Conservation (phyloP, 2,113 vertebrate species). For the Ictalurus furcatus region DNA sequence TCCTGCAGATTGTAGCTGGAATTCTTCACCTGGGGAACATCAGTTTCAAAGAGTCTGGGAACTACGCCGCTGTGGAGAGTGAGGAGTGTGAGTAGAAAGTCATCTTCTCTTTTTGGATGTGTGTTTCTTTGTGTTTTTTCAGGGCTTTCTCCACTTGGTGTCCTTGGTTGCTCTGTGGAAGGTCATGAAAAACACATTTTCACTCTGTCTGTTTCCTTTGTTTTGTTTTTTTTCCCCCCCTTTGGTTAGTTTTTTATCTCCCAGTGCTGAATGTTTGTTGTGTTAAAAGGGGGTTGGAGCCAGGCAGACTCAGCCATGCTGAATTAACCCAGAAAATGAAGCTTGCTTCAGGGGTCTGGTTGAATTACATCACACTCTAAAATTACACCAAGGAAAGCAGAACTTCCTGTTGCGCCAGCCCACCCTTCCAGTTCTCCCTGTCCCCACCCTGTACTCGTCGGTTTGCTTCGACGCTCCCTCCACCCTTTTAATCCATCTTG, state of each 20-base stretch:
- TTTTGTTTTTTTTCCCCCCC: not conserved
- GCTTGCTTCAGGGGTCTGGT: constrained; percentile 54
- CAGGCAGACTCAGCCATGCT: constrained; percentile 55
- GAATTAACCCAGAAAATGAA: constrained; percentile 62
- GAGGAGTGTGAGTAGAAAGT: constrained; percentile 88
- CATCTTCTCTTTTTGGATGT: not conserved
- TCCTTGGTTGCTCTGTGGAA: constrained; percentile 48
- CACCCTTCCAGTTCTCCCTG: constrained; percentile 28
- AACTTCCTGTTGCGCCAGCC: constrained; percentile 48
- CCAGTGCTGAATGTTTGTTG: constrained; percentile 51
- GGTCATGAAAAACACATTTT: not conserved
- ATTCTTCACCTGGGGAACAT: constrained; percentile 95
- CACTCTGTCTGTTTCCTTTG: not conserved
- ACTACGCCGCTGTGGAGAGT: constrained; percentile 94
- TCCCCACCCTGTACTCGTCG: constrained; percentile 7
- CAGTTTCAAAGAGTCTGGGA: constrained; percentile 92
- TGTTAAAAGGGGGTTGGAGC: constrained; percentile 58
- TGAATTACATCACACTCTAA: constrained; percentile 60
- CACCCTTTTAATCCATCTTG: constrained; percentile 22
- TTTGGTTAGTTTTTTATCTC: not conserved
- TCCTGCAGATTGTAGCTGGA: constrained; percentile 94
- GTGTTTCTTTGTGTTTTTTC: not conserved
- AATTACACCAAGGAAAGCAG: constrained; percentile 60
- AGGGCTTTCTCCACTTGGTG: constrained; percentile 23
- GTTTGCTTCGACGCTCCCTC: constrained; percentile 12